These are phyloP conservation scores for Diadumene lineata DNA, from an alignment of 92 coral and sea anemone species.

Conservation along the genomic window DNA sequence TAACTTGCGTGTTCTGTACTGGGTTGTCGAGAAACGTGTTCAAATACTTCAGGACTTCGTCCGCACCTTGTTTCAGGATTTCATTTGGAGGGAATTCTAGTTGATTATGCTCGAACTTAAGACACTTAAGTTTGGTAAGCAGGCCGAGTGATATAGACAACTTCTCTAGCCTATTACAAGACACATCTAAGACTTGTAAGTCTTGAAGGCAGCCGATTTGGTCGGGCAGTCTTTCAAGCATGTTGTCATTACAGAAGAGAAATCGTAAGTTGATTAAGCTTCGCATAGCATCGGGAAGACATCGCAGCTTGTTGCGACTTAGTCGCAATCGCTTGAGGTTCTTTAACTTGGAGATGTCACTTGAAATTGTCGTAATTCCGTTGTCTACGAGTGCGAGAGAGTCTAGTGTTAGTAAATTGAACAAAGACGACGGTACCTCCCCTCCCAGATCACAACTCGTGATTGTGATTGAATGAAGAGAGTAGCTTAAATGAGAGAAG, in stretches of 20 bases:
- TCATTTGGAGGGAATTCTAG: conserved; percentile 72
- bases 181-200: conserved; percentile 68
- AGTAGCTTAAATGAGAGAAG: conserved; percentile 61
- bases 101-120: conserved; percentile 55
- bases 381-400: conserved; percentile 60
- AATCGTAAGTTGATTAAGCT: conserved; percentile 64
- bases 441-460: conserved; percentile 75
- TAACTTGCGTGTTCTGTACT: conserved; percentile 75
- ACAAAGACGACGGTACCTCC: conserved; percentile 68
- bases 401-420: conserved; percentile 46
- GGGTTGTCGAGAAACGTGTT: conserved; percentile 76
- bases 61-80: conserved; percentile 65
- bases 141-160: conserved; percentile 77
- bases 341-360: conserved; percentile 60
- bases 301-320: conserved; percentile 63
- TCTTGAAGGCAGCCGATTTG: conserved; percentile 67
- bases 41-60: conserved; percentile 65
- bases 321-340: conserved; percentile 68
- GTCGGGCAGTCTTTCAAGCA: conserved; percentile 72
- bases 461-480: conserved; percentile 57
- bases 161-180: conserved; percentile 71
- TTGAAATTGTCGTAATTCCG: conserved; percentile 46
- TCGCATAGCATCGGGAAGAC: conserved; percentile 74
- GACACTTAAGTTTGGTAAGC: conserved; percentile 59
- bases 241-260: conserved; percentile 66